Conservation (phyloP, 2,797 vertebrate species). For the Dallia pectoralis region DNA sequence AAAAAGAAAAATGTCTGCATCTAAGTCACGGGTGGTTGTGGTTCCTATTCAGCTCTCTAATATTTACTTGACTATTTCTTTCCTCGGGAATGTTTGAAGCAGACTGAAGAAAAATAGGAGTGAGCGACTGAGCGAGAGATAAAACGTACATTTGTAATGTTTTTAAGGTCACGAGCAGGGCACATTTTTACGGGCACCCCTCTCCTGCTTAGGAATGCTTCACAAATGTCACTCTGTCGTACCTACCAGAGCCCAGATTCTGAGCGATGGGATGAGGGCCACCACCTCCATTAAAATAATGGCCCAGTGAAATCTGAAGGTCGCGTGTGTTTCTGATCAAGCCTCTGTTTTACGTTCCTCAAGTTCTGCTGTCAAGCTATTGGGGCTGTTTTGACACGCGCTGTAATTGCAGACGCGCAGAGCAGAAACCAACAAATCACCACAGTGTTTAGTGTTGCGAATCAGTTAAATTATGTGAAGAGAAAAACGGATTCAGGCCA, state of each 20-base stretch:
- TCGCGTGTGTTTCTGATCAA: conserved; percentile 67
- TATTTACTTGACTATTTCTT: not conserved
- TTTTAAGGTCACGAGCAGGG: not conserved
- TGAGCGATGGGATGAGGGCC: conserved; percentile 28
- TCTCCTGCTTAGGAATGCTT: not conserved
- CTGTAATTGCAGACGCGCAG: conserved; percentile 54
- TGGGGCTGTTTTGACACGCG: conserved; percentile 64
- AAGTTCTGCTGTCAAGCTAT: conserved; percentile 62
- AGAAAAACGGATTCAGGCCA: not conserved
- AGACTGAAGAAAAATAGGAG: not conserved
- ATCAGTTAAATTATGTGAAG: not conserved
- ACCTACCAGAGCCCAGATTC: not conserved
- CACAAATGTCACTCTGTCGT: not conserved
- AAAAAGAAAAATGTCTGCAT: not conserved
- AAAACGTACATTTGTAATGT: not conserved
- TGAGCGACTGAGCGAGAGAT: not conserved
- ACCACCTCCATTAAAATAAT: conserved; percentile 37
- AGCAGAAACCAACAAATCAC: conserved; percentile 63
- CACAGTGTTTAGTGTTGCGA: conserved; percentile 36
- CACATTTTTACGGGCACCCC: not conserved
- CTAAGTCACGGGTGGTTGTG: not conserved
- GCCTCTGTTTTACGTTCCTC: conserved; percentile 52
- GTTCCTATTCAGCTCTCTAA: not conserved
- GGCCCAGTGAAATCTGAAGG: conserved; percentile 6
- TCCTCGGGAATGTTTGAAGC: not conserved